Base-by-base conservation (phyloP, 2,113 vertebrate species). In the Megaceryle torquata region DNA sequence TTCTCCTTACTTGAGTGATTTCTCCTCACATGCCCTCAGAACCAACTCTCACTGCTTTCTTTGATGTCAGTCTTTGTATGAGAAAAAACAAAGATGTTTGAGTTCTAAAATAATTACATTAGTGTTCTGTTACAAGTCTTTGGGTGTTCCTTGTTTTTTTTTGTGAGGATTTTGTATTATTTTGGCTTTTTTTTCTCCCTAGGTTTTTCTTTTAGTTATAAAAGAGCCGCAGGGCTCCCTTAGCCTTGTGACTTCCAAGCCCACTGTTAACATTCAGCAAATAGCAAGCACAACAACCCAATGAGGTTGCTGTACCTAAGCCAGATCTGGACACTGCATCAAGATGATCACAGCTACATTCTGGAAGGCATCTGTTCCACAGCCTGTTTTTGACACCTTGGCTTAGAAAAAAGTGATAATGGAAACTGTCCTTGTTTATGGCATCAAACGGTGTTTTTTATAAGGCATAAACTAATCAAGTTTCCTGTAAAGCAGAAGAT, bases 91-190 rank as follows among this genome's bases (percentile, higher is more conserved):
- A 95, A 71, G 83, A 79, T 63, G 25, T 54, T 88, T 74, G 44
- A 84, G 37, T 93, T 95, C 83, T 88, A 53, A 94, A 96, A 84
- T 94, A 88, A 88, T 94, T 93, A 74, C 3, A 15, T 92, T 96
- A 72, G 95, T 41, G 37, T 93, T 90, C 93, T 82, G 53, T 94
- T 96, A 89, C 92, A 76, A 76, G 56, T 82, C 92, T 79, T 86
- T 5, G 72, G 92, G 95, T 0, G 95, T 94, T 95, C 50, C 83
- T 71, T 97, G 91, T 51, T 50, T 81, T 94, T 94, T 97, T 85
- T 89, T 89, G 53, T 57, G 37, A 84, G 33, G 21, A 5, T 56
- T 93, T 88, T 86, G 25, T 93, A 64, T 92, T 94, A 67, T 83
- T 94, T 83, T 90, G 67, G 35, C 63, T 10, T 33, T 64, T 43